A percentile compares a stretch with the other conserved stretches of the same genome.
Conservation (phyloP, 2,113 vertebrate species). For the Ptilorrhoa leucosticta region DNA sequence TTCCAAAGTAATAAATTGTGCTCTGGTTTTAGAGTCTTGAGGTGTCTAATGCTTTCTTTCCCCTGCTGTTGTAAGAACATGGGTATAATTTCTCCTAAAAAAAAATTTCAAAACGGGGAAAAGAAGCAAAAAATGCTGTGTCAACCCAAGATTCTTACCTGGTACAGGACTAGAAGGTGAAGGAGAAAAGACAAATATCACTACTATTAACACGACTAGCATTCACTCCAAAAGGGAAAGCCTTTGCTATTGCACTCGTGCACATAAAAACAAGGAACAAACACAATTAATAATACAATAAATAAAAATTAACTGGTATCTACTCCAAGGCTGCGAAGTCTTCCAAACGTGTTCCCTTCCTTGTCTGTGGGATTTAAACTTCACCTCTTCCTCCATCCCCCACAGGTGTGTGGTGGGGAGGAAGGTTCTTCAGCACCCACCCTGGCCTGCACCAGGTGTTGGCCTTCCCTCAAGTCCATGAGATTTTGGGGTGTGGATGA, state of each 20-base stretch:
- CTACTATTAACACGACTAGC: background rate
- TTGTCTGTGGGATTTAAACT: background rate
- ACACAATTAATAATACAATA: background rate
- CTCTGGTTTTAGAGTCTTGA: background rate
- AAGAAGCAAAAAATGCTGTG: background rate
- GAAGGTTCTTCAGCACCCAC: background rate
- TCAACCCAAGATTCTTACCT: background rate
- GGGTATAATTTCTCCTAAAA: background rate
- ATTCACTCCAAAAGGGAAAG: background rate
- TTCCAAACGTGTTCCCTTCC: background rate
- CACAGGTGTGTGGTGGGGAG: background rate
- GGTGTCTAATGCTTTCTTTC: background rate
- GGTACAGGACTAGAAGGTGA: background rate
- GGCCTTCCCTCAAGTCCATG: too few relatives aligned
- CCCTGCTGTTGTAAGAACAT: background rate
- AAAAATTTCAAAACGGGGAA: accelerated
- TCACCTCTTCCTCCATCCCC: background rate
- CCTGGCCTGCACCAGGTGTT: background rate
- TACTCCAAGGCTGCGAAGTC: background rate
- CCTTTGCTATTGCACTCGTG: background rate
- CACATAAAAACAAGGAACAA: background rate
- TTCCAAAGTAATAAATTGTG: background rate
- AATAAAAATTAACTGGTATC: background rate
- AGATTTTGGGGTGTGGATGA: too few relatives aligned
- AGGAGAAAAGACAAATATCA: background rate